A percentile compares a stretch with the other conserved stretches of the same genome.
These are phyloP conservation scores for Trichoplax adhaerens DNA, from an alignment of 37 sponge, comb jelly and placozoan species.

Conservation along the genomic window DNA sequence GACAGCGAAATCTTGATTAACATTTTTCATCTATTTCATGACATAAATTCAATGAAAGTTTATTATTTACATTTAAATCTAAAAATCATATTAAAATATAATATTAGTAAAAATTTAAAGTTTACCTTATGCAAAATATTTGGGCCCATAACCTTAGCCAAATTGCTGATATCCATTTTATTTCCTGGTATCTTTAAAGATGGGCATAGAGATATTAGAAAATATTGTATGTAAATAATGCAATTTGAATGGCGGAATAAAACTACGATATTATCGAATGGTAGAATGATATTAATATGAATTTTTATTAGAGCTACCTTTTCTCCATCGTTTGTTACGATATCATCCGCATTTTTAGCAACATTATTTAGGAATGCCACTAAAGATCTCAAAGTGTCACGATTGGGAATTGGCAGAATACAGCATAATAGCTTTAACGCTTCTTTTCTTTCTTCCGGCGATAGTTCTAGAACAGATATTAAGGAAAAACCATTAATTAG, in stretches of 20 bases:
- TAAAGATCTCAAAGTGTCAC: conserved; percentile 57
- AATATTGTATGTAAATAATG: no score
- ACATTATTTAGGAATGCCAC: conserved; percentile 55
- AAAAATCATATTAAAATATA: no score
- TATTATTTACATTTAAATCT: no score
- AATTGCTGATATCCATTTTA: conserved; percentile 57
- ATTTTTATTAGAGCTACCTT: conserved; percentile 15
- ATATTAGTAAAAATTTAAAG: no score
- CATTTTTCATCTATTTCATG: no score
- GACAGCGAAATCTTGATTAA: no score
- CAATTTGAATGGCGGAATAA: no score
- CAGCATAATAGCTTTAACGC: conserved; percentile 38
- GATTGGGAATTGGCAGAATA: conserved; percentile 57
- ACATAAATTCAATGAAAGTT: no score
- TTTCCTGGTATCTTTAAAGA: conserved; percentile 40
- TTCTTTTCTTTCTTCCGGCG: not conserved
- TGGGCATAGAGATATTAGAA: no score
- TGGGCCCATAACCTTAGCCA: conserved; percentile 59
- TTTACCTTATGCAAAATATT: conserved; percentile 65
- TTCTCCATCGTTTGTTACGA: conserved; percentile 65
- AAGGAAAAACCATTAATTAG: conserved; percentile 23
- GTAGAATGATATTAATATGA: no score
- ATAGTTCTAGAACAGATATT: not conserved
- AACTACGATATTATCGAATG: no score
- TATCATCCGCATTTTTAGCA: conserved; percentile 57